These are phyloP conservation scores for Axinella damicornis DNA, from an alignment of 37 sponge, comb jelly and placozoan species.

Conservation along the genomic window DNA sequence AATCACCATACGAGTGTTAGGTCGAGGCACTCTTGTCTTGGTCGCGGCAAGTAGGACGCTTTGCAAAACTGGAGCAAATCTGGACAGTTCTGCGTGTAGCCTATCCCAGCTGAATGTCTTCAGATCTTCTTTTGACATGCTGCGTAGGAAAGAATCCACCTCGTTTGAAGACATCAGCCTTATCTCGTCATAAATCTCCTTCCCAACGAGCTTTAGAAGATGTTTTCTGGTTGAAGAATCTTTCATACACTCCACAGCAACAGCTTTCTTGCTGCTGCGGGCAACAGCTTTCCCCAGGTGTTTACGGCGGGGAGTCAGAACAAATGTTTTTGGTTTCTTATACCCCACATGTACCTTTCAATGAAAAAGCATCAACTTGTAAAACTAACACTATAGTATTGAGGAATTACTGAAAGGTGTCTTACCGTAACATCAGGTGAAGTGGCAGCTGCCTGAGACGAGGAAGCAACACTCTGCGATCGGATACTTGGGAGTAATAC, in stretches of 20 bases:
- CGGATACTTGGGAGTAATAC: too few relatives aligned
- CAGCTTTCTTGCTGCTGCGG: not conserved
- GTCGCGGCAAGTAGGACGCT: slow-evolving; percentile 27
- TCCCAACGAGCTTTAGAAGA: slow-evolving; percentile 23
- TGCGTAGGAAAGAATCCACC: slow-evolving; percentile 24
- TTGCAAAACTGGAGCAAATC: slow-evolving; percentile 20
- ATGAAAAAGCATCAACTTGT: too few relatives aligned
- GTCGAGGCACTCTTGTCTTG: slow-evolving; percentile 16
- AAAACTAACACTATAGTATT: too few relatives aligned
- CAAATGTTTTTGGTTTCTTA: too few relatives aligned
- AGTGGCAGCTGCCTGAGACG: too few relatives aligned
- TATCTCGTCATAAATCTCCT: slow-evolving; percentile 22
- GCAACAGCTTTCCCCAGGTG: slow-evolving; percentile 11
- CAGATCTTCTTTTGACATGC: slow-evolving; percentile 7
- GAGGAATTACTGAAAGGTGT: too few relatives aligned
- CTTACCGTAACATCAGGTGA: too few relatives aligned
- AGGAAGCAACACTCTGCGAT: too few relatives aligned
- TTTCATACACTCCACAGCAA: slow-evolving; percentile 1
- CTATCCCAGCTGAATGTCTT: slow-evolving; percentile 35
- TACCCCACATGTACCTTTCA: not conserved
- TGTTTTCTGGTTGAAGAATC: not conserved
- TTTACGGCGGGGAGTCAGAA: slow-evolving; percentile 11
- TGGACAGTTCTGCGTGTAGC: slow-evolving; percentile 18
- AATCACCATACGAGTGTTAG: slow-evolving; percentile 19
- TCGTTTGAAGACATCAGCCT: slow-evolving; percentile 6